Conservation (phyloP, 1,140 invertebrate species). For the Charaxes varanes region DNA sequence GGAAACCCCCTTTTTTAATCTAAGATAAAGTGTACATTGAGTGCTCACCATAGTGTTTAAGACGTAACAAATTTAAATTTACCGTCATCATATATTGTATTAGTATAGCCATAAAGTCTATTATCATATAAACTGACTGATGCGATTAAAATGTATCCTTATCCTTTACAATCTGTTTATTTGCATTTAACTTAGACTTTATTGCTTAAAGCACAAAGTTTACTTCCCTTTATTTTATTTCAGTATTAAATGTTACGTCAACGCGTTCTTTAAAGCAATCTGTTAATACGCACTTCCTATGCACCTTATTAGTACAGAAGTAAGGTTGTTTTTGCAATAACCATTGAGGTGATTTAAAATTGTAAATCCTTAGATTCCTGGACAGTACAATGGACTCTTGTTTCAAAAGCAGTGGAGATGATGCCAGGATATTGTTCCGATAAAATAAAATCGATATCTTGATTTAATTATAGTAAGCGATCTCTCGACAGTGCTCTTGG, state of each 20-base stretch:
- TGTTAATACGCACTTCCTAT: background rate
- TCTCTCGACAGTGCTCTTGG: conserved; percentile 6
- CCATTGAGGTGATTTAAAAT: conserved; percentile 3
- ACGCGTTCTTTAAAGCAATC: background rate
- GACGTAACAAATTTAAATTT: conserved; percentile 18
- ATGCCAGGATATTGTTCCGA: conserved; percentile 15
- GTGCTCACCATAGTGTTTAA: conserved; percentile 53
- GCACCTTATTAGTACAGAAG: background rate
- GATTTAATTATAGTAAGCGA: conserved; percentile 19
- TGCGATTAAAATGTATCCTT: conserved; percentile 7
- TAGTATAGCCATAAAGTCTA: conserved; percentile 5
- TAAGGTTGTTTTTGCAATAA: conserved; percentile 15
- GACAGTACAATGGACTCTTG: conserved; percentile 66
- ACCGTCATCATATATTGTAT: conserved; percentile 13
- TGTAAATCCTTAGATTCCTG: conserved; percentile 47
- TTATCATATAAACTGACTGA: conserved; percentile 10
- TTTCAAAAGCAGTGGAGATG: conserved; percentile 36
- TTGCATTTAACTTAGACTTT: background rate
- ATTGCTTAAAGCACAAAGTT: background rate
- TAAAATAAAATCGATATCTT: conserved; percentile 15
- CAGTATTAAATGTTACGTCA: background rate
- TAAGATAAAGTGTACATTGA: conserved; percentile 68
- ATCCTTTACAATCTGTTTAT: conserved; percentile 19
- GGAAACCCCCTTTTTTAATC: conserved; percentile 58
- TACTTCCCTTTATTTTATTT: background rate